Evolutionary conservation across 2,113 vertebrate genomes (phyloP).

Genomic region (Pimephales promelas): DNA sequence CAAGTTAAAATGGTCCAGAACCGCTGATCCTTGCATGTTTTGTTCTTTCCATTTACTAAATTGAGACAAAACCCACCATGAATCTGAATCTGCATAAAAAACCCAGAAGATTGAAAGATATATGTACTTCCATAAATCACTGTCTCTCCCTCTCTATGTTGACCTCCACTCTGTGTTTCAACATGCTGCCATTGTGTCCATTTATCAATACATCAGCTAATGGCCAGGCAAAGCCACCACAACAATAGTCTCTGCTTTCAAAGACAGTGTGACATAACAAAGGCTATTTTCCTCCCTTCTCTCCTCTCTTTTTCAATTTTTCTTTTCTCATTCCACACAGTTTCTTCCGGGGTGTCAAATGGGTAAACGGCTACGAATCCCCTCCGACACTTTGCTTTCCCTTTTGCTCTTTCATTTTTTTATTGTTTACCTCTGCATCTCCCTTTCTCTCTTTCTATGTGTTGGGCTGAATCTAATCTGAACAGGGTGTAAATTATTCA

Average conservation of each 20-base stretch:
- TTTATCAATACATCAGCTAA: slow-evolving; percentile 43
- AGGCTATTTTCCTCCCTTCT: neutral
- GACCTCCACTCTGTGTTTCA: neutral
- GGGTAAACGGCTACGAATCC: neutral
- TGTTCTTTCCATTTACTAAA: slow-evolving; percentile 6
- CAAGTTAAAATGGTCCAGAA: neutral
- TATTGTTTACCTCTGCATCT: neutral
- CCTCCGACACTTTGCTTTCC: slow-evolving; percentile 35
- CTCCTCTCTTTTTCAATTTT: slow-evolving; percentile 36
- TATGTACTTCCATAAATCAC: slow-evolving; percentile 10
- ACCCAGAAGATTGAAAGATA: neutral
- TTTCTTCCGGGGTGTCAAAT: neutral
- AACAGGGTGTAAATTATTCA: slow-evolving; percentile 77
- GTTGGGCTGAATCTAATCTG: slow-evolving; percentile 69
- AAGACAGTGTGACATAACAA: slow-evolving; percentile 51
- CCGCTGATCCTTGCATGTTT: neutral
- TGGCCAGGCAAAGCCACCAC: neutral
- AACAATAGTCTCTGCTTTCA: slow-evolving; percentile 44
- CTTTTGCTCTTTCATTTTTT: neutral
- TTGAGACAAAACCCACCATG: neutral
- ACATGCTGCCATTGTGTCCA: slow-evolving; percentile 8
- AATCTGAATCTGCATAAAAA: neutral
- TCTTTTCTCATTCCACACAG: neutral
- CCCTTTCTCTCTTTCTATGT: neutral
- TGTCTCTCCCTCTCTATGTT: neutral